Percentiles rank a stretch among this genome's conserved stretches.
Evolutionary conservation across 2,113 vertebrate genomes (phyloP).

Genomic region (Neolamprologus falcicula): DNA sequence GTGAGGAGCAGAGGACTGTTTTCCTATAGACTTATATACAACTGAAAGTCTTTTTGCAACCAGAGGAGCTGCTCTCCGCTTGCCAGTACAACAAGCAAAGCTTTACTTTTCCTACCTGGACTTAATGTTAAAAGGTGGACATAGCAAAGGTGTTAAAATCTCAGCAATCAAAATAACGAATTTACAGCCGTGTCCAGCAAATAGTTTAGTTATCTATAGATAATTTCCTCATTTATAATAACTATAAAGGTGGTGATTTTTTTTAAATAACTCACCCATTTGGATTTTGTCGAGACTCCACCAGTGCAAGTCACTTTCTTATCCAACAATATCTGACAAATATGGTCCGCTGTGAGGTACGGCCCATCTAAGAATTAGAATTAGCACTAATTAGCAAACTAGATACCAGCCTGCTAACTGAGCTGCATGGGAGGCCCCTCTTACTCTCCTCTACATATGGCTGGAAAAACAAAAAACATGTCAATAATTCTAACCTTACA

Average conservation of each 20-base stretch:
- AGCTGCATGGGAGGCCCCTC: background rate
- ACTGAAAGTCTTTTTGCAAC: background rate
- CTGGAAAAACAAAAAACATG: background rate
- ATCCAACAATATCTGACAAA: background rate
- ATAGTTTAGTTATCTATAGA: background rate
- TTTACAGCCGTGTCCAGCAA: background rate
- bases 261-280: background rate
- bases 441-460: background rate
- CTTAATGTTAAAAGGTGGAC: background rate
- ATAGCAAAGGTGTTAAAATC: background rate
- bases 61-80: background rate
- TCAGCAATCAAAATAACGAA: background rate
- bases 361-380: background rate
- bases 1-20: background rate
- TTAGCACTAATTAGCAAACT: background rate
- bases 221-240: background rate
- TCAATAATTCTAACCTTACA: background rate
- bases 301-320: background rate
- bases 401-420: background rate
- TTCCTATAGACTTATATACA: background rate
- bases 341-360: background rate
- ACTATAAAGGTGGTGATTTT: background rate
- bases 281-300: accelerated
- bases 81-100: background rate
- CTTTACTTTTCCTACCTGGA: background rate